Evolutionary conservation across 2,888 invertebrate genomes (phyloP), one percentile per base, ranked within the genome.

Genomic region (Nineta flava): DNA sequence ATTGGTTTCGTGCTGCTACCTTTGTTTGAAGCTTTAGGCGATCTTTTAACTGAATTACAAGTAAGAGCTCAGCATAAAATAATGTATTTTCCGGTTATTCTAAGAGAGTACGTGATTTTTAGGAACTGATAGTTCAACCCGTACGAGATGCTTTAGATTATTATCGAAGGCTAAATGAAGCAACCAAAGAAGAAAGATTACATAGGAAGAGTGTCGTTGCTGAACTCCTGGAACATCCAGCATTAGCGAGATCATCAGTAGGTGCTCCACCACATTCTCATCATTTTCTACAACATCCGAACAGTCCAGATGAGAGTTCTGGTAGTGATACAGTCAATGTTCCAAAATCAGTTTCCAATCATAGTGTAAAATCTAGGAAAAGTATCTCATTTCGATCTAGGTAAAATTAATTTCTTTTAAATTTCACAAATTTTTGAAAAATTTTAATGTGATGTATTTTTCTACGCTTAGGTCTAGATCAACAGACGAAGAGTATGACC

Each of bases 1-100:
- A 87, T 87, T 62, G 85, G 86, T 44, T 74, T 84, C 59, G 86
- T 87, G 42, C 70, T 87, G 45, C 69, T 87, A 58, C 87, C 87
- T 13, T 71, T 87, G 41, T 87, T 87, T 63, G 85, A 87, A 65
- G 79, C 83, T 7, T 72, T 87, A 15, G 83, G 83, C 12, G 80
- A 81, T 56, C 71, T 85, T 46, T 75, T 86, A 54, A 78, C 81
- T 2, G 82, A 83, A 62, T 69, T 86, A 52, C 79, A 81, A 69
- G 86, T 81, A 59, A 59, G 59, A 40, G 26, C 31, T 41, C 31
- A 48, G 26, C 44, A 16, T n/a, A 15, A 1, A 13, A 44, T 26
- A 9, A 15, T 31, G 46, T 15, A 6, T 35, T n/a, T 19, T 19
- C 5, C 19, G 19, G 5, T 5, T 19, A 4, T 19, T 19, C 19